Evolutionary conservation across 2,113 vertebrate genomes (phyloP).

Genomic region (Salvelinus fontinalis): DNA sequence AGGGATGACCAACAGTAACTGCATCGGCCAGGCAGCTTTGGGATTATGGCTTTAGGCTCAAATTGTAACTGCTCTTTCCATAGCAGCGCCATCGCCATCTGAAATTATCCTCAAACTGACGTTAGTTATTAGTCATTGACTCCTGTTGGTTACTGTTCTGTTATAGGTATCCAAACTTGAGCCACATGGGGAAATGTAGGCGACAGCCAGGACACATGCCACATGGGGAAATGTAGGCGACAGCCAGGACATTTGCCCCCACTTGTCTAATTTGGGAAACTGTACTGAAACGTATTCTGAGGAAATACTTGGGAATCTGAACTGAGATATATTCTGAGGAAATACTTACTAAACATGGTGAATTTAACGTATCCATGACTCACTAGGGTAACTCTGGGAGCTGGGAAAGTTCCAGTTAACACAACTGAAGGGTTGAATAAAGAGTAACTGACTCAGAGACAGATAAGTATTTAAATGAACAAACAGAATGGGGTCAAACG

Average conservation of each 20-base stretch:
- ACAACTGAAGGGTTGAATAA: not conserved
- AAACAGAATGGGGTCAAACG: conserved; percentile 63
- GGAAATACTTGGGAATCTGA: not conserved
- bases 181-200: not conserved
- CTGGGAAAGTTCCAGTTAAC: not conserved
- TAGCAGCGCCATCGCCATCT: conserved; percentile 35
- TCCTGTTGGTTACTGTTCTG: conserved; percentile 4
- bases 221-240: not conserved
- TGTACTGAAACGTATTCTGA: too few species aligned
- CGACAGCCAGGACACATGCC: not conserved
- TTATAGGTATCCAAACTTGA: not conserved
- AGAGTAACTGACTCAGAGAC: conserved; percentile 20
- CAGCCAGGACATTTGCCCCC: too few species aligned
- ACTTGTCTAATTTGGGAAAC: too few species aligned
- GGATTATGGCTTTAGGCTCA: conserved; percentile 29
- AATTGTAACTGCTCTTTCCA: conserved; percentile 40
- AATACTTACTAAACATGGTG: not conserved
- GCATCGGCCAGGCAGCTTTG: not conserved
- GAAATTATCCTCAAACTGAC: conserved; percentile 32
- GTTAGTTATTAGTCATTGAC: conserved; percentile 46
- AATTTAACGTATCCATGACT: not conserved
- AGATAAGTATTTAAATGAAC: conserved; percentile 64
- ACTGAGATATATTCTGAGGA: not conserved
- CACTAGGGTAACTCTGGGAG: not conserved
- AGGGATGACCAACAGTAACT: conserved; percentile 21